Conservation (phyloP, 1,140 invertebrate genomes). For the Caerostris extrusa region DNA sequence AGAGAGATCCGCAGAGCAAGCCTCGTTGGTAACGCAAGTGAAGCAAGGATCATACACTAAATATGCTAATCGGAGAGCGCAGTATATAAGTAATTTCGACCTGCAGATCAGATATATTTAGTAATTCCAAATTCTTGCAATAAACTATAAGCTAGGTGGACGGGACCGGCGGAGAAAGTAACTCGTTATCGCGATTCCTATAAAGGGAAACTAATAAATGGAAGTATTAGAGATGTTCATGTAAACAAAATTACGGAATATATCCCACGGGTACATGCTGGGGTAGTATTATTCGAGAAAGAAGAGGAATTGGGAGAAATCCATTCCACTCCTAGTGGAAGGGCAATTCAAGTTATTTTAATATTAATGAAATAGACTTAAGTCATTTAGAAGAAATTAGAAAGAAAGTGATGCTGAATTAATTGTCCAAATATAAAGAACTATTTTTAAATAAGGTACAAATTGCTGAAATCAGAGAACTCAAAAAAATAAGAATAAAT, state of each 20-base stretch:
- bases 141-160: not conserved
- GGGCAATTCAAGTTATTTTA: not conserved
- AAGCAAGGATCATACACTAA: not conserved
- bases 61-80: not conserved
- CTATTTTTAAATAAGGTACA: not conserved
- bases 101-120: not conserved
- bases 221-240: not conserved
- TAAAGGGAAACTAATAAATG: not conserved
- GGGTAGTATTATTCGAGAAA: constrained; percentile 16
- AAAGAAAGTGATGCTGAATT: not conserved
- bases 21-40: not conserved
- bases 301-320: constrained; percentile 20
- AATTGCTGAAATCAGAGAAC: constrained; percentile 11
- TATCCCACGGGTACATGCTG: not conserved
- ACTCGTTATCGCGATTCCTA: not conserved
- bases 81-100: not conserved
- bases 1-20: not conserved
- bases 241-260: constrained; percentile 23
- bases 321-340: not conserved
- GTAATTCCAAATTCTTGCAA: not conserved
- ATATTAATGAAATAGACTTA: not conserved
- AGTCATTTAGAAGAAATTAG: not conserved
- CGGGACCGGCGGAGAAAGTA: not conserved
- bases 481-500: constrained; percentile 11
- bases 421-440: not conserved